Evolutionary conservation across 2,888 invertebrate genomes (phyloP), one percentile per base, ranked within the genome.

Genomic region (Andrena marginata): DNA sequence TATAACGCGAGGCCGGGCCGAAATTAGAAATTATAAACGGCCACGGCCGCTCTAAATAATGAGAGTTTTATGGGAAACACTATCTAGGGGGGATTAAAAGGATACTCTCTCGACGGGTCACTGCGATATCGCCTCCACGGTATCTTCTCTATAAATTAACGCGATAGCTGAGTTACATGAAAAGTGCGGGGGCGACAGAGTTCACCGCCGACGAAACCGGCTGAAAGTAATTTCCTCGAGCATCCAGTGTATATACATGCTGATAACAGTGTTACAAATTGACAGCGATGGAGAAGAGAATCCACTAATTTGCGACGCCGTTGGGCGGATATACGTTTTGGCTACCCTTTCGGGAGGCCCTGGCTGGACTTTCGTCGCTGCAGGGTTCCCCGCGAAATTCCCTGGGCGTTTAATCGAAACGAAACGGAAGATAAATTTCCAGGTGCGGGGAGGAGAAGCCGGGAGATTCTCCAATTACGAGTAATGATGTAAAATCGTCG

Each of bases 401-500:
- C 35, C 48, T 33, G 35, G 5, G 26, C 78, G 77, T 68, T 81
- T 80, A 80, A 81, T 82, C 82, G 82, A 49, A 74, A 75, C 77
- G 77, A 64, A 73, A 59, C 78, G 79, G 69, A 74, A 67, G 82
- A 78, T 76, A 82, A 75, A 82, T 82, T 56, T 70, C 23, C 51
- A 10, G 69, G 42, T 6, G 54, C 51, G 23, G 3, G 49, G n/a
- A 23, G 16, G 16, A 42, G 23, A 13, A 31, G 35, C 42, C 60
- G 51, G 60, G 31, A 31, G 80, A 80, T 73, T 77, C 87, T 88
- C 91, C 91, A 91, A 91, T 91, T 91, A 91, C 88, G 87, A 83
- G 88, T 91, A 91, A 91, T 91, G 91, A 91, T 90, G 91, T 91
- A 91, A 91, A 91, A 91, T 91, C 87, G 90, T 85, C 78, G 88